phyloP scores from a whole-genome alignment of 2,113 vertebrate species.

The Scomber japonicus region DNA sequence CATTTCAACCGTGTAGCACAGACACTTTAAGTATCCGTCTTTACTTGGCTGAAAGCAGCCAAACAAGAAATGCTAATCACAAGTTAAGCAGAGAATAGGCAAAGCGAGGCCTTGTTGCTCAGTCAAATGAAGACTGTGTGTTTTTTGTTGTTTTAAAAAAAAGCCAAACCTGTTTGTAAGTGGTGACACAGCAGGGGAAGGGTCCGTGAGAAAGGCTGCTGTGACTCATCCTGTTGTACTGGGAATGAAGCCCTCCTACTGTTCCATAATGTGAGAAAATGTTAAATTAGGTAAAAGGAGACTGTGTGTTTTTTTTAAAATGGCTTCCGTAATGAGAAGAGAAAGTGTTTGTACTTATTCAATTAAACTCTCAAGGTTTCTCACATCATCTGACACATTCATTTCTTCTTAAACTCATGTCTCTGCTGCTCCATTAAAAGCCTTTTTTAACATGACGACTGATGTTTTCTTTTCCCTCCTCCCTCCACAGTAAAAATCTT shows the following conservation, averaged over 20 bases:
- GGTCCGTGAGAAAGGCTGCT: constrained; percentile 16
- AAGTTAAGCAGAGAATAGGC: not conserved
- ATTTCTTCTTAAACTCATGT: not conserved
- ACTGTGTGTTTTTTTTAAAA: constrained; percentile 19
- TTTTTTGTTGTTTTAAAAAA: not conserved
- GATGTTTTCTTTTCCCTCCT: not conserved
- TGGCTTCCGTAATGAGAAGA: constrained; percentile 5
- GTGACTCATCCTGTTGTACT: constrained; percentile 62
- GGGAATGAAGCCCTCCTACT: constrained; percentile 35
- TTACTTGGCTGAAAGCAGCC: not conserved
- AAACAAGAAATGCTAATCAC: not conserved
- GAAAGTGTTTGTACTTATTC: constrained; percentile 5
- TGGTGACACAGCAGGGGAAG: constrained; percentile 2
- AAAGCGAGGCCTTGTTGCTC: not conserved
- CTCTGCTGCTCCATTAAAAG: not conserved
- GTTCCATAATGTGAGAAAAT: constrained; percentile 35
- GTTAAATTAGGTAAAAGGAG: constrained; percentile 29
- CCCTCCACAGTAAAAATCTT: constrained; percentile 93
- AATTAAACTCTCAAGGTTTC: not conserved
- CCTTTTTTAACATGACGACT: constrained; percentile 8
- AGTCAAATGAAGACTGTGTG: not conserved
- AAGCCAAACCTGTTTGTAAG: constrained; percentile 26
- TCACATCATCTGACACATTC: not conserved
- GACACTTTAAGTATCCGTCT: not conserved
- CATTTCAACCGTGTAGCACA: not conserved